Conservation (phyloP, 2,888 invertebrate species). For the Tachina lurida region DNA sequence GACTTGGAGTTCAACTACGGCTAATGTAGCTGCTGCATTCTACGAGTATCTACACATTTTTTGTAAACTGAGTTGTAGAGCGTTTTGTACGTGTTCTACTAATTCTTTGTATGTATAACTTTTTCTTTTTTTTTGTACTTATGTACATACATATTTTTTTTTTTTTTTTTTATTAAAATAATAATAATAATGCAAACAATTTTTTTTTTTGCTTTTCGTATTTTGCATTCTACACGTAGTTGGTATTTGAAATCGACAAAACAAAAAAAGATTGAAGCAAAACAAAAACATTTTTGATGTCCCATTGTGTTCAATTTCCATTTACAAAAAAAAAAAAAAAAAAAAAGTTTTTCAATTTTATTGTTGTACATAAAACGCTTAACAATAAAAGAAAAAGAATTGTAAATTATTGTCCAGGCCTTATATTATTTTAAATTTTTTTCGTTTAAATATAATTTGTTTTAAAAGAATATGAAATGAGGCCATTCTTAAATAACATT, state of each 20-base stretch:
- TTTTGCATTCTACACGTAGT: constrained; percentile 59
- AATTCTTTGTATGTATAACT: constrained; percentile 24
- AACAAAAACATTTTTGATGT: constrained; percentile 51
- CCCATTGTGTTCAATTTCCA: constrained; percentile 67
- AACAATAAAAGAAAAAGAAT: constrained; percentile 53
- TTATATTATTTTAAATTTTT: constrained; percentile 44
- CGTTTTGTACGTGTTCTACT: constrained; percentile 52
- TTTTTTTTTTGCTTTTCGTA: constrained; percentile 27
- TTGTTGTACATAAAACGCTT: constrained; percentile 56
- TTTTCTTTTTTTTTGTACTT: neutral
- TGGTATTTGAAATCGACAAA: constrained; percentile 48
- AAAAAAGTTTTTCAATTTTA: constrained; percentile 26
- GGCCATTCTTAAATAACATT: constrained; percentile 42
- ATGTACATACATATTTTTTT: too few species aligned
- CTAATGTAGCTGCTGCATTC: constrained; percentile 63
- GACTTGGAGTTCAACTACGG: constrained; percentile 64
- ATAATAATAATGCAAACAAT: constrained; percentile 49
- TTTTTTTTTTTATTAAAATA: constrained; percentile 24
- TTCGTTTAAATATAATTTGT: constrained; percentile 38
- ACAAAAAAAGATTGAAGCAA: constrained; percentile 15
- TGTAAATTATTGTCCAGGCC: constrained; percentile 68
- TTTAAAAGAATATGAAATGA: constrained; percentile 42
- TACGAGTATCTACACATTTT: too few species aligned
- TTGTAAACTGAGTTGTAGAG: constrained; percentile 15
- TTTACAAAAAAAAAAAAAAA: constrained; percentile 31